Evolutionary conservation across 2,888 invertebrate genomes (phyloP).

Genomic region (Sepiola atlantica): DNA sequence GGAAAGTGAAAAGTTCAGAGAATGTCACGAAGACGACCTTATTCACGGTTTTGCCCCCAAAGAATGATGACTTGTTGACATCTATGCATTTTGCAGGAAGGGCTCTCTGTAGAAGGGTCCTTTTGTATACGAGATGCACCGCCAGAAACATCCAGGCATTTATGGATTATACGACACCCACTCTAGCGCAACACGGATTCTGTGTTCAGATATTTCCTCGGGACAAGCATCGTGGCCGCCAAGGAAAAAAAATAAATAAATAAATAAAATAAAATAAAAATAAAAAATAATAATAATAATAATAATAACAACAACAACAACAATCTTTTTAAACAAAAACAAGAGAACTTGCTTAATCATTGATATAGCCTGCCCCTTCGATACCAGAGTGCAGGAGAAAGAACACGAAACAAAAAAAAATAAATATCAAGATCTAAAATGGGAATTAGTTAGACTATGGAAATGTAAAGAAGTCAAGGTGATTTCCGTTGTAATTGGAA

Average conservation of each 20-base stretch:
- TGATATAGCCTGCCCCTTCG: too few species aligned
- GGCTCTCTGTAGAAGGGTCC: background rate
- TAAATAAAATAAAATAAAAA: background rate
- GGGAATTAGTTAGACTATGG: too few species aligned
- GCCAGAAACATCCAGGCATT: background rate
- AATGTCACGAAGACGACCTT: background rate
- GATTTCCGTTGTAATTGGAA: too few species aligned
- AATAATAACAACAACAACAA: background rate
- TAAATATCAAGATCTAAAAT: too few species aligned
- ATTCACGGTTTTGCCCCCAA: background rate
- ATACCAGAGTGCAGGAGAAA: too few species aligned
- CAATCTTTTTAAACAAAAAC: too few species aligned
- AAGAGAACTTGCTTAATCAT: too few species aligned
- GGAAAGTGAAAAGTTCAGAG: background rate
- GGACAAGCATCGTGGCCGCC: background rate
- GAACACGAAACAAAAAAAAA: too few species aligned
- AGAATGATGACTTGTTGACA: background rate
- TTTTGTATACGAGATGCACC: background rate
- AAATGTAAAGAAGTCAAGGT: too few species aligned
- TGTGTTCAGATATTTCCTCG: background rate
- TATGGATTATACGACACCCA: background rate
- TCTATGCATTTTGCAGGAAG: background rate
- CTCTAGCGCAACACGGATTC: too few species aligned
- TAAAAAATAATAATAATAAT: background rate
- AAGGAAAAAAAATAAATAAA: background rate